These are phyloP conservation scores for Rhogogaster chlorosoma DNA, from an alignment of 2,888 invertebrate genomes.

Conservation along the genomic window DNA sequence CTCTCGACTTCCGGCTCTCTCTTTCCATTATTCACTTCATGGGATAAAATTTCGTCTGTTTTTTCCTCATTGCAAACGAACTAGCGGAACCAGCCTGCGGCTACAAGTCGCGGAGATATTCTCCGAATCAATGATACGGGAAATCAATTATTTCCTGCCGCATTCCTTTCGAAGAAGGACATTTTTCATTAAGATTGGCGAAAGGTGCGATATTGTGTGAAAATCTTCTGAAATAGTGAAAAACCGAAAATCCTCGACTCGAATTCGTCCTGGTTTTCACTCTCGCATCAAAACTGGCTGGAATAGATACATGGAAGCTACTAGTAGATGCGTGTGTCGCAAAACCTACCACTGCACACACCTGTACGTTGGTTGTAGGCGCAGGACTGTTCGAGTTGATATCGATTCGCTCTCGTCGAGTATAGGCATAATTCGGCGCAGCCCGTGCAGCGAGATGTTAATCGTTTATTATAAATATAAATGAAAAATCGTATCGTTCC, in stretches of 20 bases:
- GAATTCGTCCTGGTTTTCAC: no score
- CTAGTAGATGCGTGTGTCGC: neutral
- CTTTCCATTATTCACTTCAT: neutral
- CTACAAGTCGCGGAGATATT: neutral
- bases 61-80: neutral
- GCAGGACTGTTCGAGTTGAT: slow-evolving; percentile 50
- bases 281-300: neutral
- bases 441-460: slow-evolving; percentile 38
- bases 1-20: slow-evolving; percentile 11
- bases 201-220: no score
- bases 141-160: neutral
- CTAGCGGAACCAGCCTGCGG: neutral
- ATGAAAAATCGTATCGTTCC: neutral
- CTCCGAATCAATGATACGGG: neutral
- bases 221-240: no score
- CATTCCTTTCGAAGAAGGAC: neutral
- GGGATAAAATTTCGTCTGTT: neutral
- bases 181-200: no score
- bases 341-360: neutral
- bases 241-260: no score
- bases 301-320: neutral
- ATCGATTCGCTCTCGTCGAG: slow-evolving; percentile 39
- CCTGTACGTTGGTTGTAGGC: slow-evolving; percentile 29
- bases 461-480: slow-evolving; percentile 26
- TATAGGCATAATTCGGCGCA: slow-evolving; percentile 47